Evolutionary conservation across 1,140 invertebrate genomes (phyloP).

Genomic region (Drosophila pachea): DNA sequence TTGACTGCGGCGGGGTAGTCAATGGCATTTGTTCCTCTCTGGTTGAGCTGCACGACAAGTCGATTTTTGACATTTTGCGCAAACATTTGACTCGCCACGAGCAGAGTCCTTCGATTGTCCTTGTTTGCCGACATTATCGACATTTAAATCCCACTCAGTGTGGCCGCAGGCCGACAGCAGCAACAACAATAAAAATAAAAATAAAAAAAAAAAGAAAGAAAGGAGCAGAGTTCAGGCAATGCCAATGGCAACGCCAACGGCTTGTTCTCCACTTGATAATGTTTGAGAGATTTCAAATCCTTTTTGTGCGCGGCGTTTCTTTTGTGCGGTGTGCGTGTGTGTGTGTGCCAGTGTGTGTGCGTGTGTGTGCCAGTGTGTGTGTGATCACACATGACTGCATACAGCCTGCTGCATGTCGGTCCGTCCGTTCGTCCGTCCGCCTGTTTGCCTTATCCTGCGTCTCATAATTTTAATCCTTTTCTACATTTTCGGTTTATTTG

Average conservation of each 20-base stretch:
- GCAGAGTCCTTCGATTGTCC: slow-evolving; percentile 34
- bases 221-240: slow-evolving; percentile 4
- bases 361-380: slow-evolving; percentile 14
- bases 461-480: slow-evolving; percentile 74
- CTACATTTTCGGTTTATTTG: slow-evolving; percentile 63
- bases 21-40: slow-evolving; percentile 59
- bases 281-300: slow-evolving; percentile 76
- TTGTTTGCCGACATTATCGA: slow-evolving; percentile 72
- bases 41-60: slow-evolving; percentile 62
- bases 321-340: slow-evolving; percentile 41
- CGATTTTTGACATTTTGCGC: slow-evolving; percentile 69
- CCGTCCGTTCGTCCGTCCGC: neutral
- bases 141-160: slow-evolving; percentile 71
- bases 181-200: neutral
- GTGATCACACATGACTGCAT: slow-evolving; percentile 42
- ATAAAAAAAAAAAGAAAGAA: slow-evolving; percentile 9
- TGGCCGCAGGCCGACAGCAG: slow-evolving; percentile 36
- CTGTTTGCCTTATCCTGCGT: slow-evolving; percentile 61
- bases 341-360: slow-evolving; percentile 5
- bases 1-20: slow-evolving; percentile 23
- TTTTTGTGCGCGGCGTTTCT: slow-evolving; percentile 53
- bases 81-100: slow-evolving; percentile 44
- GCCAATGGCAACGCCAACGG: slow-evolving; percentile 24
- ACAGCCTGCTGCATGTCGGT: slow-evolving; percentile 22
- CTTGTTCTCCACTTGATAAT: slow-evolving; percentile 62